Conservation (phyloP, 1,140 invertebrate genomes). For the roundworm (Caenorhabditis elegans) region WBcel235 BX284606.5:6673001-6673500, state of each 20-base stretch:
- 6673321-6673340: not conserved
- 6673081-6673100: not conserved
- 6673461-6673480: slow-evolving; percentile 15
- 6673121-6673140: slow-evolving; percentile 39
- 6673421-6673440: too few relatives aligned
- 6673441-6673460: slow-evolving; percentile 2
- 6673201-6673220: slow-evolving; percentile 45
- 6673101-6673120: slow-evolving; percentile 36
- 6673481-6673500: slow-evolving; percentile 14
- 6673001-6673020: slow-evolving; percentile 31
- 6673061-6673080: not conserved
- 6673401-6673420: not conserved
- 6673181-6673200: slow-evolving; percentile 43
- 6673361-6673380: slow-evolving; percentile 49
- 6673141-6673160: slow-evolving; percentile 45
- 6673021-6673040: slow-evolving; percentile 36
- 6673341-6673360: slow-evolving; percentile 29
- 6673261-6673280: slow-evolving; percentile 43
- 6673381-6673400: slow-evolving; percentile 31
- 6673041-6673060: slow-evolving; percentile 25
- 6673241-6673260: slow-evolving; percentile 3
- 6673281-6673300: slow-evolving; percentile 47
- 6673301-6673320: slow-evolving; percentile 3
- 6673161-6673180: slow-evolving; percentile 43
- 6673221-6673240: not conserved